Conservation (phyloP, 2,113 vertebrate genomes). For the Colistium nudipinnis region DNA sequence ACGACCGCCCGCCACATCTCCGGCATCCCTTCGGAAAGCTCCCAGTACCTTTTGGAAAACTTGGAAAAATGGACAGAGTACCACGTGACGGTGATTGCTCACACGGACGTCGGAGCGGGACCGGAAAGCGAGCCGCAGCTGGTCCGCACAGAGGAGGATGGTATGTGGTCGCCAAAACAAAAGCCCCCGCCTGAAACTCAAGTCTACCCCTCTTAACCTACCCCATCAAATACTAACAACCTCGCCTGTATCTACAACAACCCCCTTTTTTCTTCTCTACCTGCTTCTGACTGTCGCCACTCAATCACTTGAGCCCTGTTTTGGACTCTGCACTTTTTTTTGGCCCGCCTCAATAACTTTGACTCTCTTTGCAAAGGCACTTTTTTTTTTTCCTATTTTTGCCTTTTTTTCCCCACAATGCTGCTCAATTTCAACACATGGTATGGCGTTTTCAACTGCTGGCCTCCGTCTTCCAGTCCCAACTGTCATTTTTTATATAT, state of each 20-base stretch:
- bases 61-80: conserved; percentile 99
- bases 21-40: conserved; percentile 90
- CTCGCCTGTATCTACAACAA: conserved; percentile 53
- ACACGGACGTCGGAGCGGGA: conserved; percentile 95
- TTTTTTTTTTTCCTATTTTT: conserved; percentile 22
- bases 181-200: conserved; percentile 80
- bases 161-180: conserved; percentile 88
- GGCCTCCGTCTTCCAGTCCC: conserved; percentile 77
- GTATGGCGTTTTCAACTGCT: conserved; percentile 74
- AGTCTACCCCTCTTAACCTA: conserved; percentile 53
- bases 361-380: conserved; percentile 42
- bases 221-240: conserved; percentile 69
- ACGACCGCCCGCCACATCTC: conserved; percentile 83
- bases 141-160: conserved; percentile 99
- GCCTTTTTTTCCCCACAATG: conserved; percentile 20
- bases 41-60: conserved; percentile 95
- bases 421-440: conserved; percentile 80
- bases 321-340: conserved; percentile 57
- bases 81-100: conserved; percentile 92
- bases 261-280: conserved; percentile 59
- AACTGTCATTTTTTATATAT: conserved; percentile 72
- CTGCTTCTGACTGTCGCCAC: conserved; percentile 52
- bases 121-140: conserved; percentile 93
- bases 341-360: conserved; percentile 21
- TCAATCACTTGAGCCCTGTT: conserved; percentile 47